Conservation (phyloP, 92 coral and sea anemone genomes). For the Phenganax marumi region DNA sequence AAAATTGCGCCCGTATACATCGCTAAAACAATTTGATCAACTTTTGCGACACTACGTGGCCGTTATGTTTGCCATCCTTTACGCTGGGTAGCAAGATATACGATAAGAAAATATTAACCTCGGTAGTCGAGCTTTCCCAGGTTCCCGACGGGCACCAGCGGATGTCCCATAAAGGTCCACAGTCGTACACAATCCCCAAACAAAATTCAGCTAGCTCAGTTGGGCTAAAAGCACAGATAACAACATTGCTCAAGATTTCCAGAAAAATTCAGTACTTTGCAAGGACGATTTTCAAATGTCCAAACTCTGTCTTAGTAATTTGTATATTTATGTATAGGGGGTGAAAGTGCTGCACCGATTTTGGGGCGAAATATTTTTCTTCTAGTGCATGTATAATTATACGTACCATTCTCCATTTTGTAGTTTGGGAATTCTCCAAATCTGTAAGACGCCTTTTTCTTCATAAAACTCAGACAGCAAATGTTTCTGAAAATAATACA, state of each 20-base stretch:
- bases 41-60: too few species aligned
- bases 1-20: too few species aligned
- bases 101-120: not conserved
- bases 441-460: slow-evolving; percentile 73
- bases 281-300: not conserved
- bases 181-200: slow-evolving; percentile 81
- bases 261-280: not conserved
- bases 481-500: slow-evolving; percentile 45
- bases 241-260: not conserved
- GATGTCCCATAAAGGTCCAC: slow-evolving; percentile 78
- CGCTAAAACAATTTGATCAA: too few species aligned
- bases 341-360: too few species aligned
- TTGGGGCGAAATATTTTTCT: too few species aligned
- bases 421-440: slow-evolving; percentile 74
- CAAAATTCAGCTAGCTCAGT: slow-evolving; percentile 61
- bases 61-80: too few species aligned
- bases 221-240: slow-evolving; percentile 38
- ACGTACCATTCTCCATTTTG: slow-evolving; percentile 61
- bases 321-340: too few species aligned
- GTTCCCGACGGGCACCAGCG: slow-evolving; percentile 92
- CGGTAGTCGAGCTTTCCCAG: slow-evolving; percentile 57
- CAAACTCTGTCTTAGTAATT: not conserved
- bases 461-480: slow-evolving; percentile 49
- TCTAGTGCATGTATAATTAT: not conserved
- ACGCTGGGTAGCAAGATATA: too few species aligned